Conservation (phyloP, 2,797 vertebrate species). For the Rhinogobio ventralis region DNA sequence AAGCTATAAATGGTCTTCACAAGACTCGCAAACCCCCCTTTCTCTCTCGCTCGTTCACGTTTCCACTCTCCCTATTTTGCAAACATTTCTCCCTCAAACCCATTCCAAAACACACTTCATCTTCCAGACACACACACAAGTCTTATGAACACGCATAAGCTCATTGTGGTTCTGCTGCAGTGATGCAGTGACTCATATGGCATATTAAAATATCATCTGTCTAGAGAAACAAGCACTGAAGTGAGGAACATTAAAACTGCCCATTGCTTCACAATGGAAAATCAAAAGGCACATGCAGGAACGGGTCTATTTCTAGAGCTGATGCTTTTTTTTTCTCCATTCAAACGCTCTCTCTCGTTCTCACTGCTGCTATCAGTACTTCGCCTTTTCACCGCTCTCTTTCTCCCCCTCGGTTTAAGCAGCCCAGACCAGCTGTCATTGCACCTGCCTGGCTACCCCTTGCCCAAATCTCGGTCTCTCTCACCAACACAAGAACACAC, state of each 20-base stretch:
- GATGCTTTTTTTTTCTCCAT: not conserved
- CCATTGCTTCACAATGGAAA: conserved; percentile 34
- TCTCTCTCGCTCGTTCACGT: conserved; percentile 36
- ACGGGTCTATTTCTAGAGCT: conserved; percentile 11
- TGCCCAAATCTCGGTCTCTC: conserved; percentile 56
- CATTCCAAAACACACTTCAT: conserved; percentile 34
- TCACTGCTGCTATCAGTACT: conserved; percentile 59
- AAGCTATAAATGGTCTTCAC: conserved; percentile 35
- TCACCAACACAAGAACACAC: conserved; percentile 50
- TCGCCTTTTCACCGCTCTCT: conserved; percentile 37
- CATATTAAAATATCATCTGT: conserved; percentile 38
- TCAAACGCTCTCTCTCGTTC: conserved; percentile 17
- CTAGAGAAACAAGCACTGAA: conserved; percentile 14
- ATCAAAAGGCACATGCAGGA: conserved; percentile 12
- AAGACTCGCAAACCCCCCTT: not conserved
- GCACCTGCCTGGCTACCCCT: conserved; percentile 79
- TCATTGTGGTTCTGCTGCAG: conserved; percentile 36
- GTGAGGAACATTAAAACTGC: conserved; percentile 26
- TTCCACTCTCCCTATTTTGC: conserved; percentile 51
- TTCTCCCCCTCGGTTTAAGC: conserved; percentile 70
- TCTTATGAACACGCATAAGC: conserved; percentile 20
- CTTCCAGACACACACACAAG: conserved; percentile 35
- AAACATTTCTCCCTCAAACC: conserved; percentile 26
- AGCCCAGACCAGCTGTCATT: conserved; percentile 81
- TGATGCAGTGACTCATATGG: conserved; percentile 42